These are phyloP conservation scores for Ethmia dodecea DNA, from an alignment of 2,888 invertebrate species.

Conservation along the genomic window DNA sequence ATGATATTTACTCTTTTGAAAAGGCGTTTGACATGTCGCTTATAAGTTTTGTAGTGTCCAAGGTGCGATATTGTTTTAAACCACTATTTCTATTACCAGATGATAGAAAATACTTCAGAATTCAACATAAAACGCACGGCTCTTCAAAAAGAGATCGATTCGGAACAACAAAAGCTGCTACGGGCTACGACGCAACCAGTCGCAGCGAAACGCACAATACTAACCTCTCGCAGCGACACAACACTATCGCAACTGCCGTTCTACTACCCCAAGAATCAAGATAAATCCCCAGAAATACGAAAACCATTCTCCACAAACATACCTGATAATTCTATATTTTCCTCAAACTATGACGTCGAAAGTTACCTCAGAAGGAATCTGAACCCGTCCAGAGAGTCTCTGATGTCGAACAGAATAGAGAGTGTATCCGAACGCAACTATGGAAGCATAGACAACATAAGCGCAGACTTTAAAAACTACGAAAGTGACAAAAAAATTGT, in stretches of 20 bases:
- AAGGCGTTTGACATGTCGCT: too few species aligned
- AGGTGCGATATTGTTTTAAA: too few species aligned
- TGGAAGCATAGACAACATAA: background rate
- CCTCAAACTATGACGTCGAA: constrained; percentile 60
- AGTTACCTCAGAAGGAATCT: constrained; percentile 56
- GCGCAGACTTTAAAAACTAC: constrained; percentile 3
- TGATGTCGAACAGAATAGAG: constrained; percentile 19
- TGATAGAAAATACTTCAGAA: constrained; percentile 66
- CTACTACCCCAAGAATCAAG: constrained; percentile 24
- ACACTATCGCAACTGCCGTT: constrained; percentile 14
- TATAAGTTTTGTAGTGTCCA: too few species aligned
- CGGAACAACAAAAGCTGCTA: constrained; percentile 39
- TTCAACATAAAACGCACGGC: constrained; percentile 63
- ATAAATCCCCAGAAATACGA: constrained; percentile 21
- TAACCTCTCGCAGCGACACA: constrained; percentile 40
- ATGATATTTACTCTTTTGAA: too few species aligned
- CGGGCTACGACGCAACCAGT: constrained; percentile 26
- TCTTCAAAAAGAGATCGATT: constrained; percentile 66
- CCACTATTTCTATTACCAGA: too few species aligned
- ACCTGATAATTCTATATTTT: constrained; percentile 59
- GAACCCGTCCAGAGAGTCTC: constrained; percentile 43
- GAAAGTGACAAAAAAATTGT: constrained; percentile 19
- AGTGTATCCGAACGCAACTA: background rate
- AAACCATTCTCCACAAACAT: constrained; percentile 64
- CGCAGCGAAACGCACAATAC: constrained; percentile 15